Conservation (phyloP, 2,797 vertebrate genomes). For the Tragelaphus eurycerus region DNA sequence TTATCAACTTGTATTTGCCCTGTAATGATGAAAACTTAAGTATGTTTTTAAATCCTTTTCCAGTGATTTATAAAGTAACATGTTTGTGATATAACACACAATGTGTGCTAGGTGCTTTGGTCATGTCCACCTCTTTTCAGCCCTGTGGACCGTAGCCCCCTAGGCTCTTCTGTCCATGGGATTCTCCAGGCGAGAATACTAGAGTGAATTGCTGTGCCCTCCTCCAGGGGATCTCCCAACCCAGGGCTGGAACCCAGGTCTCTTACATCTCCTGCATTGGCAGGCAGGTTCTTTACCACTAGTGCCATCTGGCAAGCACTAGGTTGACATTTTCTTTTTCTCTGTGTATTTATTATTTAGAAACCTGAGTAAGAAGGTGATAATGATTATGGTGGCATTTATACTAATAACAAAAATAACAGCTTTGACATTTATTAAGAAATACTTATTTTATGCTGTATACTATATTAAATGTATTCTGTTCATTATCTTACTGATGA, state of each 20-base stretch:
- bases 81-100: background rate
- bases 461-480: background rate
- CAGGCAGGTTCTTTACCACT: background rate
- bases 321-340: background rate
- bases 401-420: background rate
- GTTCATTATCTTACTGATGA: background rate
- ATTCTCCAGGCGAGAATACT: background rate
- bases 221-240: background rate
- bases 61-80: background rate
- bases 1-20: background rate
- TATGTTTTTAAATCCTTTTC: background rate
- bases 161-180: background rate
- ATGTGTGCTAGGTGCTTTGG: background rate
- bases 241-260: background rate
- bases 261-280: background rate
- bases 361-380: background rate
- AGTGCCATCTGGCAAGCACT: background rate
- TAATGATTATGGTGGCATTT: background rate
- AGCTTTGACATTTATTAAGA: background rate
- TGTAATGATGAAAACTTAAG: background rate
- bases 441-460: background rate
- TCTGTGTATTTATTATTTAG: conserved; percentile 3
- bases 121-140: background rate
- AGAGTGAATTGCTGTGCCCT: background rate
- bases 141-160: background rate